A percentile compares a stretch with the other conserved stretches of the same genome.
Conservation (phyloP, 2,113 vertebrate species). For the Heptranchias perlo region DNA sequence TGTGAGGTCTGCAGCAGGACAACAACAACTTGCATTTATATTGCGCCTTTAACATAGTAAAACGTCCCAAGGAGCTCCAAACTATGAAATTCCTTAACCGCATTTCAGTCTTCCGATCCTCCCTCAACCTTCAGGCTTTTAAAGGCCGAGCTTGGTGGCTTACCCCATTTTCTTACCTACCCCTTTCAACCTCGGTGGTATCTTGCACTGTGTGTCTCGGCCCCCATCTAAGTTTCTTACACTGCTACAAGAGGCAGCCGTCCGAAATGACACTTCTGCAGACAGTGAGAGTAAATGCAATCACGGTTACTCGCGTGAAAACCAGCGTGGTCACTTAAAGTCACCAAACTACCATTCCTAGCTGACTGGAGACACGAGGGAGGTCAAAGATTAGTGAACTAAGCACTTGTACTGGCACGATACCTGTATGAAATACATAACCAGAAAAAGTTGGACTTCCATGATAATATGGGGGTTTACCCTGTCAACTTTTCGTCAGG, state of each 20-base stretch:
- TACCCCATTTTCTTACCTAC: background rate
- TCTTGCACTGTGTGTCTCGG: background rate
- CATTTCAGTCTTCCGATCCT: background rate
- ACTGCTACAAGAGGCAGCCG: background rate
- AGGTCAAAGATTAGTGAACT: background rate
- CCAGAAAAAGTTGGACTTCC: background rate
- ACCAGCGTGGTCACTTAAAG: background rate
- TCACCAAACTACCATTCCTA: background rate
- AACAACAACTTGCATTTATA: background rate
- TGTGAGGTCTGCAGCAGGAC: background rate
- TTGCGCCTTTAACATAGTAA: too few species aligned
- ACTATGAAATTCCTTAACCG: too few species aligned
- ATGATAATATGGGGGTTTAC: background rate
- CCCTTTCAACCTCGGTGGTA: background rate
- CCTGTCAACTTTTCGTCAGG: background rate
- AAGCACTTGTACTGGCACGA: background rate
- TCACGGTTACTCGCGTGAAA: background rate
- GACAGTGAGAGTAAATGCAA: background rate
- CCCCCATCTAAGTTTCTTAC: background rate
- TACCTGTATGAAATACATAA: background rate
- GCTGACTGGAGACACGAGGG: background rate
- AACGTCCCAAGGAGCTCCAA: too few species aligned
- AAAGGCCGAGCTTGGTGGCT: background rate
- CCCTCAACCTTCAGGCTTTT: background rate
- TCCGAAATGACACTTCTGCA: background rate